phyloP scores from a whole-genome alignment of 2,888 invertebrate species.

The Apamea anceps region DNA sequence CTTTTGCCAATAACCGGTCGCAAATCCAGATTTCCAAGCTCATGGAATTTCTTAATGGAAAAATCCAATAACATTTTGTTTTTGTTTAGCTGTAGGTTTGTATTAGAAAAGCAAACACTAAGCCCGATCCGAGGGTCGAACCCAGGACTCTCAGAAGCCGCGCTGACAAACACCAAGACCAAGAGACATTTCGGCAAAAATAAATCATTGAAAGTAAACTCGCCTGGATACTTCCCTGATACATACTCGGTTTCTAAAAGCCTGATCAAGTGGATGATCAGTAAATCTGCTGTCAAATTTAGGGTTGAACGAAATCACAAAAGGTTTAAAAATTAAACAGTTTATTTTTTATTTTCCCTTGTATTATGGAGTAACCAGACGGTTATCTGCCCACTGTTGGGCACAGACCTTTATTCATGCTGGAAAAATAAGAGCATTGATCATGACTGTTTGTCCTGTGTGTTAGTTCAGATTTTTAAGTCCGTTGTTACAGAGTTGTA shows the following conservation, averaged over 20 bases:
- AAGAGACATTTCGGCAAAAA: background rate
- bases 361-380: background rate
- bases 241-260: slow-evolving; percentile 16
- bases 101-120: background rate
- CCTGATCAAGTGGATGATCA: slow-evolving; percentile 43
- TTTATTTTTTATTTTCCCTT: background rate
- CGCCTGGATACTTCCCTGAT: slow-evolving; percentile 30
- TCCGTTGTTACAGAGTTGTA: background rate
- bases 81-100: background rate
- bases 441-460: background rate
- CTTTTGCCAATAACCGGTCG: background rate
- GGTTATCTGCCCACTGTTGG: background rate
- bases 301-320: slow-evolving; percentile 30
- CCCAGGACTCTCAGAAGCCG: background rate
- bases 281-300: slow-evolving; percentile 40
- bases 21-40: slow-evolving; percentile 3
- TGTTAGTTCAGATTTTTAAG: background rate
- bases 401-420: background rate
- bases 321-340: background rate
- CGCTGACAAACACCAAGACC: background rate
- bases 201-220: slow-evolving; percentile 29
- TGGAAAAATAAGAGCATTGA: background rate
- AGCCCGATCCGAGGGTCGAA: background rate
- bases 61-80: background rate
- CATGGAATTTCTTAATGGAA: slow-evolving; percentile 5